Conservation (phyloP, 1,140 invertebrate species). For the Caerostris extrusa region DNA sequence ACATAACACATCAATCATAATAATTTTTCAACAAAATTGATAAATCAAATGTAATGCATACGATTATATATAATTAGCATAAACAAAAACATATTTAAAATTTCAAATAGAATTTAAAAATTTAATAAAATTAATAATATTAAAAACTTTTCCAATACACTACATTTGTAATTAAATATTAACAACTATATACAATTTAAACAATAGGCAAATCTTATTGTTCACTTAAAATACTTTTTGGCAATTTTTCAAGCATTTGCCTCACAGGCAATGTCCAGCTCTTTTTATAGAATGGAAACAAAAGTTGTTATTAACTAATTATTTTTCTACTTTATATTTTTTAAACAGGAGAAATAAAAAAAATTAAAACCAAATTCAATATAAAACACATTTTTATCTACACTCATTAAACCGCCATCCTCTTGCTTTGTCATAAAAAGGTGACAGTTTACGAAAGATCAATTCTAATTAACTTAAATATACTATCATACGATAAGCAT, state of each 20-base stretch:
- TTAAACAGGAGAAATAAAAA: too few relatives aligned
- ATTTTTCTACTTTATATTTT: too few relatives aligned
- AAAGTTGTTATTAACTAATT: too few relatives aligned
- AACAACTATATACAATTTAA: background rate
- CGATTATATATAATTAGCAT: background rate
- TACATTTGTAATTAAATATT: background rate
- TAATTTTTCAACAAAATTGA: background rate
- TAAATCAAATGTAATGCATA: background rate
- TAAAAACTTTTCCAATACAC: background rate
- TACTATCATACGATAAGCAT: too few relatives aligned
- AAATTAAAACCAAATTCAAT: too few relatives aligned
- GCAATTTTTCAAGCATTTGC: background rate
- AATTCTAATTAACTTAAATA: too few relatives aligned
- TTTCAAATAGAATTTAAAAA: slow-evolving; percentile 11
- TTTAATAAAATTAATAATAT: slow-evolving; percentile 10
- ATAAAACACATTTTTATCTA: too few relatives aligned
- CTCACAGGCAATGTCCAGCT: too few relatives aligned
- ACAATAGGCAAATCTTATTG: background rate
- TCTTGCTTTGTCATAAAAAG: too few relatives aligned
- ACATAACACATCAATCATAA: background rate
- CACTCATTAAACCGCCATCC: too few relatives aligned
- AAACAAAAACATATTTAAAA: slow-evolving; percentile 4
- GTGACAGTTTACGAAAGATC: too few relatives aligned
- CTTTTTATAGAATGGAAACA: too few relatives aligned
- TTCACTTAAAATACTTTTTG: background rate